Conservation (phyloP, 1,140 invertebrate genomes). For the Heliothis virescens region DNA sequence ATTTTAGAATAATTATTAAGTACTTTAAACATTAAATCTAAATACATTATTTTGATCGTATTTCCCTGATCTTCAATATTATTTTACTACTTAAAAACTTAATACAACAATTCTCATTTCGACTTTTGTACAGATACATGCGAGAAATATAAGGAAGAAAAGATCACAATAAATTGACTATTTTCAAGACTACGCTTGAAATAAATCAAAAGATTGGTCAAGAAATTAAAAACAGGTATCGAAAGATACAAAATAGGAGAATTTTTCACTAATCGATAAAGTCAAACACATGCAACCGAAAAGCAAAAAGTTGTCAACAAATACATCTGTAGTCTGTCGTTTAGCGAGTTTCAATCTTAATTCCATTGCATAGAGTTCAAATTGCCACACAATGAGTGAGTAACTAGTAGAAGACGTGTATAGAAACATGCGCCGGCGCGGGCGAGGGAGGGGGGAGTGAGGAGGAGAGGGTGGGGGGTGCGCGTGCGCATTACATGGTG, state of each 20-base stretch:
- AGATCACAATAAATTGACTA: background rate
- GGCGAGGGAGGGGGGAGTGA: constrained; percentile 52
- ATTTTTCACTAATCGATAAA: background rate
- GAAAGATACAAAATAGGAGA: background rate
- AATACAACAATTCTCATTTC: background rate
- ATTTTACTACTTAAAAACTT: background rate
- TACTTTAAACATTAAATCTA: constrained; percentile 12
- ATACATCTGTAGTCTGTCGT: no score
- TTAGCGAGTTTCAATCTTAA: no score
- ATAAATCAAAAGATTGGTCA: constrained; percentile 4
- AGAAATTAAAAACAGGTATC: background rate
- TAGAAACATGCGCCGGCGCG: background rate
- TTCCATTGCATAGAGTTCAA: no score
- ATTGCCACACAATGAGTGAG: background rate
- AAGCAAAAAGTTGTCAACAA: no score
- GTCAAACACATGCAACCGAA: no score
- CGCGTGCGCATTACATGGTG: constrained; percentile 87
- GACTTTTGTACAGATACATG: background rate
- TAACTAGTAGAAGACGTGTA: constrained; percentile 2
- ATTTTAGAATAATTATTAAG: background rate
- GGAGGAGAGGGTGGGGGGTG: constrained; percentile 52
- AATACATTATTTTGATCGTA: constrained; percentile 7
- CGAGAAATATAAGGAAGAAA: background rate
- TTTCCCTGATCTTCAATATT: constrained; percentile 1
- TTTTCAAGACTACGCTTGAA: constrained; percentile 7